A percentile compares a stretch with the other conserved stretches of the same genome.
Evolutionary conservation across 2,797 vertebrate species (phyloP).

Genomic region (Heliangelus exortis): DNA sequence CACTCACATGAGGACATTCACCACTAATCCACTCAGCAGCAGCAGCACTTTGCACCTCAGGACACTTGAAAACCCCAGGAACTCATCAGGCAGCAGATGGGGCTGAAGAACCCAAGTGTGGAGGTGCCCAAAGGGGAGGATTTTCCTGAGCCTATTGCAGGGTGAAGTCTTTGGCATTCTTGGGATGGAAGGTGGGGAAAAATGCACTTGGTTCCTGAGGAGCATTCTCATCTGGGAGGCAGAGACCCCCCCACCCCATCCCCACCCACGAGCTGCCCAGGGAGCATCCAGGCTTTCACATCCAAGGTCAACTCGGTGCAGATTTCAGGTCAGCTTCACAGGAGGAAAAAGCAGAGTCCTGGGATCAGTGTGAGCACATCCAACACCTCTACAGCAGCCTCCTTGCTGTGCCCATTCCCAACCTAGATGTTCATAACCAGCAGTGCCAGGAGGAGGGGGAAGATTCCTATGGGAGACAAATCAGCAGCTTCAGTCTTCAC

Average conservation of each 20-base stretch:
- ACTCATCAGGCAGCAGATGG: accelerated
- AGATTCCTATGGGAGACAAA: not conserved
- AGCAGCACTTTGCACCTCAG: not conserved
- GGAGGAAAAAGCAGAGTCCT: not conserved
- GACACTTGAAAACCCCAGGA: not conserved
- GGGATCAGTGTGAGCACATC: not conserved
- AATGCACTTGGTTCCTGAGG: accelerated
- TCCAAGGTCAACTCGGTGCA: no score
- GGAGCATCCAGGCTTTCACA: not conserved
- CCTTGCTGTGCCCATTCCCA: accelerated
- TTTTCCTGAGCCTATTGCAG: not conserved
- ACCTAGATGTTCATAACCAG: not conserved
- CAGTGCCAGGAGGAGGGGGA: slow-evolving; percentile 32
- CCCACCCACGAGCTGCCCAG: accelerated
- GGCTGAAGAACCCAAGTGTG: accelerated
- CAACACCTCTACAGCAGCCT: not conserved
- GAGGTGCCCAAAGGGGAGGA: accelerated
- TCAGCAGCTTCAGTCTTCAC: not conserved
- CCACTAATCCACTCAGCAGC: not conserved
- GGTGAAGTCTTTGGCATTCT: accelerated
- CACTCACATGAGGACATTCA: not conserved
- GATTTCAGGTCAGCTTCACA: not conserved
- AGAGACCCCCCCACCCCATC: not conserved
- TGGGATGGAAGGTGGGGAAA: accelerated
- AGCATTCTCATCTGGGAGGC: not conserved